Evolutionary conservation across 1,140 invertebrate genomes (phyloP), one percentile per base, ranked within the genome.

Genomic region (Pomacea maculata): DNA sequence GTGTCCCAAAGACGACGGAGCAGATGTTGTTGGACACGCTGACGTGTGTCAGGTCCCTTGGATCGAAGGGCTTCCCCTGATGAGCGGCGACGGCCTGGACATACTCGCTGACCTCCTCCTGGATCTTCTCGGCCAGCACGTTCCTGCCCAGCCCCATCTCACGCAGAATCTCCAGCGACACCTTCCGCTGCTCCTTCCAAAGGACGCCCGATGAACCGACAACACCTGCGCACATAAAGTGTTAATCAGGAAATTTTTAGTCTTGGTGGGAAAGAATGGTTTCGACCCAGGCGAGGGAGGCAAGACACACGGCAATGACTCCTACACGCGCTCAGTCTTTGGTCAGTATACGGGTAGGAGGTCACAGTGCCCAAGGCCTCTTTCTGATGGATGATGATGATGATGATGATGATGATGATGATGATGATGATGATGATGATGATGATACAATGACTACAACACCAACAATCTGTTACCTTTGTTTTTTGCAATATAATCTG

Each of bases 151-250:
- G 95, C 6, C 96, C 96, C 78, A 97, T 93, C 76, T 94, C 93
- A 88, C 95, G 95, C 14, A 98, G 91, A 90, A 94, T 95, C 10
- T 92, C 91, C 5, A 94, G 92, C 0, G 95, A 93, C 83, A 97
- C 95, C 86, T 94, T 94, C 54, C 96, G 92, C 85, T 97, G 96
- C 84, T 97, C 94, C 83, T 93, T 94, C 96, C 97, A 98, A n/a
- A 94, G 86, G 9, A 93, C 92, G 0, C 96, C 96, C 89, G 96
- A 95, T 3, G 96, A 93, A 80, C 67, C 75, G 4, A 81, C 78
- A 3, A 87, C 78, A 1, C 87, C 87, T 29, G 25, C 12, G 34
- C 29, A 61, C 57, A 9, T 11, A 61, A 61, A 61, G 11, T 4
- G 57, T 14, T 61, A 14, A 61, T 61, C 15, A 11, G 2, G 9